Conservation (phyloP, 2,888 invertebrate species). For the Neoascia interrupta region DNA sequence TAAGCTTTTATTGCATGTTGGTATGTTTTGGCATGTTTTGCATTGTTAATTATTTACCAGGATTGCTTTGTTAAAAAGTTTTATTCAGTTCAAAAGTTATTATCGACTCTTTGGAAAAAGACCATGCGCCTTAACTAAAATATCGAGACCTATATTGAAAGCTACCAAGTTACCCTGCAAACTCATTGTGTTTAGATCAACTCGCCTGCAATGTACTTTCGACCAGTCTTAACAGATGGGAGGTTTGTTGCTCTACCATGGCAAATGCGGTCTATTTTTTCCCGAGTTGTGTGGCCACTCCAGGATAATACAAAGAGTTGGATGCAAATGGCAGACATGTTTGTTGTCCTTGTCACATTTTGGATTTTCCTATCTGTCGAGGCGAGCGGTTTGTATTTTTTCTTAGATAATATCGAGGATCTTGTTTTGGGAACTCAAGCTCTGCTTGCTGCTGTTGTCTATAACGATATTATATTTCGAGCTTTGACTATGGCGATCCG, state of each 20-base stretch:
- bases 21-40: too few species aligned
- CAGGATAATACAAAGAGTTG: neutral
- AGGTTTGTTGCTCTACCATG: slow-evolving; percentile 1
- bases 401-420: slow-evolving; percentile 70
- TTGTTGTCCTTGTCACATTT: slow-evolving; percentile 34
- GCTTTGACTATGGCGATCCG: slow-evolving; percentile 71
- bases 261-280: slow-evolving; percentile 8
- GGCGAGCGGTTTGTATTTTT: slow-evolving; percentile 73
- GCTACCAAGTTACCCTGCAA: too few species aligned
- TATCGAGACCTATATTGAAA: too few species aligned
- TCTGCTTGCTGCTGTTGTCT: slow-evolving; percentile 72
- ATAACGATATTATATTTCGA: slow-evolving; percentile 73
- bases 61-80: too few species aligned
- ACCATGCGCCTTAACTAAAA: too few species aligned
- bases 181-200: too few species aligned
- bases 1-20: too few species aligned
- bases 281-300: slow-evolving; percentile 5
- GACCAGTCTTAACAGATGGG: neutral
- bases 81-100: too few species aligned
- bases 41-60: too few species aligned
- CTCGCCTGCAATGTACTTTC: slow-evolving; percentile 12
- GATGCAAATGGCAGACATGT: neutral
- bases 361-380: slow-evolving; percentile 70
- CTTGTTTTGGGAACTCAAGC: slow-evolving; percentile 73
- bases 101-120: too few species aligned